These are phyloP conservation scores for Cyprinus carpio DNA, from an alignment of 2,113 vertebrate species.

Conservation along the genomic window DNA sequence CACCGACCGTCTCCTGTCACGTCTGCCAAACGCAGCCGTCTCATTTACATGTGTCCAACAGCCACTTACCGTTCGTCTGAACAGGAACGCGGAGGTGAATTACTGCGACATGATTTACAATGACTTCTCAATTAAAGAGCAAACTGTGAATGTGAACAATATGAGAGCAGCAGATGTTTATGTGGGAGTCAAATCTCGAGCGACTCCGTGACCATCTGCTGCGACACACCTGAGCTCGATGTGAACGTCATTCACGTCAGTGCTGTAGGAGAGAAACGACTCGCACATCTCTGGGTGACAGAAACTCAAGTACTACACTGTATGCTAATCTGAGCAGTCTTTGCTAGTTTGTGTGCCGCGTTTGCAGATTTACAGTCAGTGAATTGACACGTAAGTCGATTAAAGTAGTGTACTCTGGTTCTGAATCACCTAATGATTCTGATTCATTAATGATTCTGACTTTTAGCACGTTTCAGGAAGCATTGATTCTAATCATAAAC, in stretches of 20 bases:
- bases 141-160: slow-evolving; percentile 9
- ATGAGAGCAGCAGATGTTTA: slow-evolving; percentile 45
- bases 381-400: background rate
- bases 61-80: background rate
- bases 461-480: background rate
- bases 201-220: slow-evolving; percentile 30
- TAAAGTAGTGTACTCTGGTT: background rate
- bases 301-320: background rate
- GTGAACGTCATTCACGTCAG: background rate
- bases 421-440: background rate
- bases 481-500: background rate
- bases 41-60: slow-evolving; percentile 17
- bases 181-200: slow-evolving; percentile 23
- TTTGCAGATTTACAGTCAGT: background rate
- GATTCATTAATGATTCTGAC: no score
- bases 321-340: background rate
- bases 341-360: background rate
- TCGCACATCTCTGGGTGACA: background rate
- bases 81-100: background rate
- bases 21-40: slow-evolving; percentile 16
- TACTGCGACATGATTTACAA: slow-evolving; percentile 11
- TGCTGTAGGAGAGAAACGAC: background rate
- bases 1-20: slow-evolving; percentile 23
- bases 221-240: background rate
- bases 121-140: slow-evolving; percentile 34